Base-by-base conservation (phyloP, 2,888 invertebrate genomes). In the Drosophila buzzatii region DNA sequence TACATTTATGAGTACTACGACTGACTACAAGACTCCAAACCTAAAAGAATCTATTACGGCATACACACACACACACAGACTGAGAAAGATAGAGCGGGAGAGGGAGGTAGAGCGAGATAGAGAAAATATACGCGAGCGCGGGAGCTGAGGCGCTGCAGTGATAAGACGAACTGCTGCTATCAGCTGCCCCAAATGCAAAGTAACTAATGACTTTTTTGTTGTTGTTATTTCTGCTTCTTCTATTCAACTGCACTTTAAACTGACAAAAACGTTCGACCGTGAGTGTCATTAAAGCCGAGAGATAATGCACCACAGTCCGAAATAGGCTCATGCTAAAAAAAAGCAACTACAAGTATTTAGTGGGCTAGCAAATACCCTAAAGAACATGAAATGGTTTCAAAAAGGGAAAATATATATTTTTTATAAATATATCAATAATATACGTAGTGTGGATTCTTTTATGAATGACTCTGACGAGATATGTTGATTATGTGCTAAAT, bases 101-200 rank as follows among this genome's bases (percentile, higher is more conserved):
- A 27, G 31, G n/a, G n/a, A 7, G 31, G n/a, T 10, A 7, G 27
- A 41, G 55, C 1, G 18, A 4, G 23, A 12, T 7, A 12, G 42
- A 8, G 35, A 8, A 16, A 14, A 2, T 41, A n/a, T 41, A n/a
- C 8, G 20, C 6, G 47, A 8, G n/a, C 7, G 14, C 10, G 37
- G 31, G 16, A 14, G 23, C 57, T 33, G 41, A 39, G 49, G 62
- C 35, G 52, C 33, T 49, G 70, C 44, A 70, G 62, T 76, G 77
- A 77, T 77, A 77, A 77, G 80, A 65, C 75, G 65, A 60, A 49
- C 59, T 49, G 60, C 60, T 55, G 71, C 81, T 84, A 84, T 84
- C 84, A 89, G 85, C 90, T 74, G 88, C 82, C 82, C 88, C 71
- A 85, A 87, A 84, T 84, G 84, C 84, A 84, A 84, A 84, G 88